These are phyloP conservation scores for Falco novaeseelandiae DNA, from an alignment of 2,797 vertebrate species.

Conservation along the genomic window DNA sequence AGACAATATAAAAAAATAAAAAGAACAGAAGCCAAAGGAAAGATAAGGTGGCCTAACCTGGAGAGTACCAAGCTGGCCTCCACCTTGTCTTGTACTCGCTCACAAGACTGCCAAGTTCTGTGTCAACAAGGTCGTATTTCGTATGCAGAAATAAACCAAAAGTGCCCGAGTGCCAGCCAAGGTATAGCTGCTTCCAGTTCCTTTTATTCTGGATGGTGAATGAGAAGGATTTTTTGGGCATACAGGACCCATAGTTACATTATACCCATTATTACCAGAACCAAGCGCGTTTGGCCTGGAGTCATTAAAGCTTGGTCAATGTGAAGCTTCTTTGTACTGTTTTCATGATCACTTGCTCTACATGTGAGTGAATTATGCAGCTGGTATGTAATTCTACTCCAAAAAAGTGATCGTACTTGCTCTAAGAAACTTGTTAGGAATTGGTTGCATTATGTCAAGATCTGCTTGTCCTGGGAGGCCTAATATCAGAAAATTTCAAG, in stretches of 20 bases:
- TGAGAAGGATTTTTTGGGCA: background rate
- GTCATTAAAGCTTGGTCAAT: background rate
- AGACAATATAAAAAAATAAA: background rate
- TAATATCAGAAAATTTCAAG: background rate
- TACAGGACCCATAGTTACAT: background rate
- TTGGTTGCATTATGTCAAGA: background rate
- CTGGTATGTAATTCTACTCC: background rate
- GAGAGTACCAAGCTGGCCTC: background rate
- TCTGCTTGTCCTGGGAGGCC: background rate
- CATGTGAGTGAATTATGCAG: background rate
- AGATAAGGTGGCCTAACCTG: background rate
- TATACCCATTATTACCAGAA: background rate
- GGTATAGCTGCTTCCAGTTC: background rate
- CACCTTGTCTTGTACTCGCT: background rate
- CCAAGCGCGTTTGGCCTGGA: background rate
- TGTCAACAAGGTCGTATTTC: background rate
- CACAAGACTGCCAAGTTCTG: background rate
- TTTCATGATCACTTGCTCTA: background rate
- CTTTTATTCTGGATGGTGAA: background rate
- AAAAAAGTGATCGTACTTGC: background rate
- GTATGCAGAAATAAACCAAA: background rate
- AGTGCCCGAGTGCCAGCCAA: background rate
- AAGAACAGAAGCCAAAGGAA: background rate
- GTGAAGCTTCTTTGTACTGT: background rate
- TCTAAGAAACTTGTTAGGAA: background rate